Percentiles rank a stretch among this genome's conserved stretches.
phyloP scores from a whole-genome alignment of 1,140 invertebrate genomes.

The Drosophila mojavensis region DNA sequence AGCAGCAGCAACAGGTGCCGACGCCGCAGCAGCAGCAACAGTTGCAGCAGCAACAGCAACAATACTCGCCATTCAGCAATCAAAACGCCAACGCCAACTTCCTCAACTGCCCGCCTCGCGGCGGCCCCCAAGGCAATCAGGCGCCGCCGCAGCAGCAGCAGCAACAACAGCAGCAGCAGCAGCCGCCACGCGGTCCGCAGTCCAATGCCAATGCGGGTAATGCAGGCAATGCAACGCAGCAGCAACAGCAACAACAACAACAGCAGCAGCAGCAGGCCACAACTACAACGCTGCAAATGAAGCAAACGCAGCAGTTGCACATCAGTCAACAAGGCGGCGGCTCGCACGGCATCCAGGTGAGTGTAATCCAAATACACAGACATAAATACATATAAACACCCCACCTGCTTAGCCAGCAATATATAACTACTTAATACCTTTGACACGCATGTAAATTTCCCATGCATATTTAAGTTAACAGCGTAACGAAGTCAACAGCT shows the following conservation, averaged over 20 bases:
- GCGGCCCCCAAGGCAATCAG: slow-evolving; percentile 86
- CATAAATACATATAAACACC: not conserved
- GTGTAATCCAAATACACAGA: slow-evolving; percentile 41
- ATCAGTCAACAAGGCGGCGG: slow-evolving; percentile 90
- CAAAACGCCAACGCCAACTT: slow-evolving; percentile 77
- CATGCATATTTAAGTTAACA: slow-evolving; percentile 81
- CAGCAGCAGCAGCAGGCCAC: slow-evolving; percentile 67
- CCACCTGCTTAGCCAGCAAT: slow-evolving; percentile 61
- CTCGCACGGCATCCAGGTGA: slow-evolving; percentile 90
- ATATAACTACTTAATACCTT: slow-evolving; percentile 78
- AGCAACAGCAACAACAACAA: slow-evolving; percentile 46
- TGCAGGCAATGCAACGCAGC: slow-evolving; percentile 52
- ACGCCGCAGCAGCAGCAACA: slow-evolving; percentile 86
- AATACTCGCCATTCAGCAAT: slow-evolving; percentile 88
- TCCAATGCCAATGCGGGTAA: slow-evolving; percentile 73
- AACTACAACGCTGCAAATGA: slow-evolving; percentile 89
- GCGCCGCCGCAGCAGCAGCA: slow-evolving; percentile 69
- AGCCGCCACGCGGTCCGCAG: slow-evolving; percentile 61
- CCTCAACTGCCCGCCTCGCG: slow-evolving; percentile 72
- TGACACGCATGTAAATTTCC: slow-evolving; percentile 79
- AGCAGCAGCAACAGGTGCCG: slow-evolving; percentile 85
- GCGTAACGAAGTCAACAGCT: slow-evolving; percentile 81
- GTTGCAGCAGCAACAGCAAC: slow-evolving; percentile 86
- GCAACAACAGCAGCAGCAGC: slow-evolving; percentile 74
- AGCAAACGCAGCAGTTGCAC: slow-evolving; percentile 93